phyloP scores from a whole-genome alignment of 2,888 invertebrate genomes.

The Ceramica pisi region DNA sequence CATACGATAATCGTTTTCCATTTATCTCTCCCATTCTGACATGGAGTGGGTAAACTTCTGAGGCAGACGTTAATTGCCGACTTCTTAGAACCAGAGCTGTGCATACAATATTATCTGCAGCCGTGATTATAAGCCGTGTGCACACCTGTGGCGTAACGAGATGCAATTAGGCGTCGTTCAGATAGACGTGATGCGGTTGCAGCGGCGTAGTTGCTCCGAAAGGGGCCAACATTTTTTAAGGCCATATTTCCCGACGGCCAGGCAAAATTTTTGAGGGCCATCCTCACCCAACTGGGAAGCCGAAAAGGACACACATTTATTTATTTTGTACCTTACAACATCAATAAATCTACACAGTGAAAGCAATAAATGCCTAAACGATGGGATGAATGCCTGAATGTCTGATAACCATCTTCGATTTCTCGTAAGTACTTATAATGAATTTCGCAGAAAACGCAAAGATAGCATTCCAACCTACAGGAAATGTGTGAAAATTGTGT shows the following conservation, averaged over 20 bases:
- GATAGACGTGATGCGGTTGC: background rate
- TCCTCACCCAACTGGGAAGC: background rate
- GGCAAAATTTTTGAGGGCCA: too few relatives aligned
- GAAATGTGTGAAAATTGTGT: background rate
- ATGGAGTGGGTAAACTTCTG: constrained; percentile 1
- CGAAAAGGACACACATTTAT: background rate
- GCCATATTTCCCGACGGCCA: too few relatives aligned
- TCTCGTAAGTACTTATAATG: background rate
- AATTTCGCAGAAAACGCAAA: background rate
- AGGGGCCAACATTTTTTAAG: background rate
- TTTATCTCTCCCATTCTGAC: background rate
- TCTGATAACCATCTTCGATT: background rate
- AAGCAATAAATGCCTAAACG: too few relatives aligned
- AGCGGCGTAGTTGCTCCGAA: background rate
- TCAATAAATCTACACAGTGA: background rate
- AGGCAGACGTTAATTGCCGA: constrained; percentile 26
- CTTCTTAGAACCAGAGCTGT: constrained; percentile 19
- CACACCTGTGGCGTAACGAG: constrained; percentile 45
- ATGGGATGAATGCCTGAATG: background rate
- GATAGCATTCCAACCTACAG: background rate
- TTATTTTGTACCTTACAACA: background rate
- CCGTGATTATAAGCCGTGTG: constrained; percentile 39
- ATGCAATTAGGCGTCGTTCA: constrained; percentile 9
- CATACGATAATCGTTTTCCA: background rate
- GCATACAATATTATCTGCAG: constrained; percentile 38